These are phyloP conservation scores for Panurus biarmicus DNA, from an alignment of 2,113 vertebrate species.

Conservation along the genomic window DNA sequence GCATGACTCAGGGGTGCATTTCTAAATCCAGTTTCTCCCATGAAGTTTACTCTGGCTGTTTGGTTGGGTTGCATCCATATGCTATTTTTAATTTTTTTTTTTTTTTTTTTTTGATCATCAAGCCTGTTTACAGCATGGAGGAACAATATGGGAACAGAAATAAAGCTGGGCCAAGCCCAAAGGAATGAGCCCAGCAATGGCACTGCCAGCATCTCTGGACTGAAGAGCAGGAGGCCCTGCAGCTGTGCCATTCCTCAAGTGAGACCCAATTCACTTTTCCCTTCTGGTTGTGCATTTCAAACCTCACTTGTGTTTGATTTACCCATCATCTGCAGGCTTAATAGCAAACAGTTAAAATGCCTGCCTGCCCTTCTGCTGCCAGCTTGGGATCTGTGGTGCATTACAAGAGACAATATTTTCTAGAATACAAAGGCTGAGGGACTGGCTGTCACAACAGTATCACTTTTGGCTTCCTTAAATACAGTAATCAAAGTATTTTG, in stretches of 20 bases:
- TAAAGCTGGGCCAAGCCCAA: slow-evolving; percentile 11
- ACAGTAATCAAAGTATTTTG: slow-evolving; percentile 15
- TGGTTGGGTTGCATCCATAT: neutral
- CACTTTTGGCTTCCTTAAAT: slow-evolving; percentile 29
- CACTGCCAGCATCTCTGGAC: neutral
- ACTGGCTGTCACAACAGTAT: neutral
- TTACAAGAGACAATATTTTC: neutral
- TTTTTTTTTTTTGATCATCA: neutral
- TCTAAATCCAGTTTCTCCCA: slow-evolving; percentile 21
- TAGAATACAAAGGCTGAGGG: neutral
- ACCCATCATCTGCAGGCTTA: neutral
- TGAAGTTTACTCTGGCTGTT: neutral
- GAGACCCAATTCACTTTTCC: neutral
- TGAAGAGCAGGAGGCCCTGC: neutral
- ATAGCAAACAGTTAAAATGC: neutral
- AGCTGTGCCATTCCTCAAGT: neutral
- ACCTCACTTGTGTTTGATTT: neutral
- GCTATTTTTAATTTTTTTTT: slow-evolving; percentile 30
- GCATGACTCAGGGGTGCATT: neutral
- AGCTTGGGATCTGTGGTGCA: neutral
- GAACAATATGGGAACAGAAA: slow-evolving; percentile 44
- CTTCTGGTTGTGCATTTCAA: neutral
- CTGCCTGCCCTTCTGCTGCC: neutral
- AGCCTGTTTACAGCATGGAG: neutral
- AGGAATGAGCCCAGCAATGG: neutral